These are phyloP conservation scores for Stigmatopora argus DNA, from an alignment of 2,113 vertebrate species.

Conservation along the genomic window DNA sequence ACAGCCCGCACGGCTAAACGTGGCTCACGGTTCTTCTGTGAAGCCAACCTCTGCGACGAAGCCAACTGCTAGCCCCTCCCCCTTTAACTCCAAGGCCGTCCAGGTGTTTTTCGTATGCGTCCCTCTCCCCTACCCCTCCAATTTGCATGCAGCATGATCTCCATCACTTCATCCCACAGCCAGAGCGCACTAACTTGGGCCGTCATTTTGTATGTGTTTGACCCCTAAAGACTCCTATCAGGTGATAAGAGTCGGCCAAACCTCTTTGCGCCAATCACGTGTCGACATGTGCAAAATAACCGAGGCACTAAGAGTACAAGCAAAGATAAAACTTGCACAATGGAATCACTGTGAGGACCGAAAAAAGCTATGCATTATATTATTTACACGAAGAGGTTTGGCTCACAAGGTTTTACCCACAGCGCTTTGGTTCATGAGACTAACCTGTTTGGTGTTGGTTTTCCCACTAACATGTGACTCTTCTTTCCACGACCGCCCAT, in stretches of 20 bases:
- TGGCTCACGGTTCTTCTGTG: conserved; percentile 96
- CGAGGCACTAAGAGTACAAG: conserved; percentile 6
- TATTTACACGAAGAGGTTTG: conserved; percentile 58
- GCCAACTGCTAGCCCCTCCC: conserved; percentile 87
- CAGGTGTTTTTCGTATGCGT: conserved; percentile 59
- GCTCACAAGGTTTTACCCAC: conserved; percentile 37
- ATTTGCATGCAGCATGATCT: conserved; percentile 67
- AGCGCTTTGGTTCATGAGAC: conserved; percentile 52
- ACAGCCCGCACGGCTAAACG: conserved; percentile 96
- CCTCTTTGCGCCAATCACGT: conserved; percentile 55
- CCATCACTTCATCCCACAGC: conserved; percentile 17
- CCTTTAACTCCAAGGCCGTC: conserved; percentile 72
- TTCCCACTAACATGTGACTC: conserved; percentile 64
- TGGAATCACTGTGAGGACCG: conserved; percentile 28
- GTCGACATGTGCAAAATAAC: conserved; percentile 30
- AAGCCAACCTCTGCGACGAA: conserved; percentile 91
- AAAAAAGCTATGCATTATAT: conserved; percentile 26
- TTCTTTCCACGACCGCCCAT: conserved; percentile 61
- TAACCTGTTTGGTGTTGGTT: conserved; percentile 64
- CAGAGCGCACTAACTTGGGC: conserved; percentile 51
- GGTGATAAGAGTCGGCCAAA: conserved; percentile 62
- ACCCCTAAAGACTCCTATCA: conserved; percentile 40
- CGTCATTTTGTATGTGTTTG: conserved; percentile 42
- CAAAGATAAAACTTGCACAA: neutral
- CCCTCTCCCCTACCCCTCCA: conserved; percentile 36